phyloP scores from a whole-genome alignment of 2,113 vertebrate genomes.

The Turnix velox region DNA sequence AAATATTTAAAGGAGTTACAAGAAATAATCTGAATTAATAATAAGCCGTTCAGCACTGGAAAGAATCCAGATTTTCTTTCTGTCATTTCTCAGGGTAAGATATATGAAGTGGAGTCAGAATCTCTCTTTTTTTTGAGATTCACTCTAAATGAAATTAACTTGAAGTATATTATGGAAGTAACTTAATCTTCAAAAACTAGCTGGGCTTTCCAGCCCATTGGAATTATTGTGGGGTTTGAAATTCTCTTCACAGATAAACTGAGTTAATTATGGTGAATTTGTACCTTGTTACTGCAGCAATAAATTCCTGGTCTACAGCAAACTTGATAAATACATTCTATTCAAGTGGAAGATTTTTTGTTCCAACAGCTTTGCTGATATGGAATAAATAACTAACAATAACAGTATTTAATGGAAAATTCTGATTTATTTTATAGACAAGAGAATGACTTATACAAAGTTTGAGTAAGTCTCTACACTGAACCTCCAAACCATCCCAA shows the following conservation, averaged over 20 bases:
- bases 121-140: accelerated
- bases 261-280: background rate
- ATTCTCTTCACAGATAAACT: background rate
- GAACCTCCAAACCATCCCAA: background rate
- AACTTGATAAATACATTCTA: background rate
- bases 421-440: background rate
- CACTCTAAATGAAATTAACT: background rate
- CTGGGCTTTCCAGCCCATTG: too few relatives aligned
- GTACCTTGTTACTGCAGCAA: background rate
- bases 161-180: background rate
- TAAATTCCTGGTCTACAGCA: background rate
- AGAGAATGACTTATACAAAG: background rate
- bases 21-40: background rate
- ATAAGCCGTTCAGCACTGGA: background rate
- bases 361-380: background rate
- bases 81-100: background rate
- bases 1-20: background rate
- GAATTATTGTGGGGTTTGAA: background rate
- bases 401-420: background rate
- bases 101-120: background rate
- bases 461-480: background rate
- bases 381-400: background rate
- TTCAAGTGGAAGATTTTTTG: background rate
- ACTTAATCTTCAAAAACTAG: background rate
- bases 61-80: background rate